Evolutionary conservation across 2,888 invertebrate species (phyloP).

Genomic region (Ashinkailepas kermadecensis): DNA sequence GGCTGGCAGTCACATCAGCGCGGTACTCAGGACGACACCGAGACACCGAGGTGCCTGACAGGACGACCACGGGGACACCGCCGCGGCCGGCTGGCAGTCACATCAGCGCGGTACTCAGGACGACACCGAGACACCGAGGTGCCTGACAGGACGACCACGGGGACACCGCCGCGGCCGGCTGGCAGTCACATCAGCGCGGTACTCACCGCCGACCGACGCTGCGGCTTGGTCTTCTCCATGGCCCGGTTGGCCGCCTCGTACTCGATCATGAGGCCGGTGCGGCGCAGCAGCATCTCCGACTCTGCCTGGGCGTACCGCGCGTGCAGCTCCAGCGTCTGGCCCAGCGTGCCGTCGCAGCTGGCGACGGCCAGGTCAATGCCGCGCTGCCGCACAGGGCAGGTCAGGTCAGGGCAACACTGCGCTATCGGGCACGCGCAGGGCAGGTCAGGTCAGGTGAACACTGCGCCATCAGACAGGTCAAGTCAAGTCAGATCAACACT

Average conservation of each 20-base stretch:
- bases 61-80: too few species aligned
- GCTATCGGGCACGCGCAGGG: too few species aligned
- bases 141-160: too few species aligned
- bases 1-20: too few species aligned
- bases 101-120: too few species aligned
- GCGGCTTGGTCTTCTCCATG: conserved; percentile 3
- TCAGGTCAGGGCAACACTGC: not conserved
- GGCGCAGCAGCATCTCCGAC: conserved; percentile 36
- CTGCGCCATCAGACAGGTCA: not conserved
- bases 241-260: conserved; percentile 15
- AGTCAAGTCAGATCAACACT: not conserved
- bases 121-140: too few species aligned
- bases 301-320: conserved; percentile 38
- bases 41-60: too few species aligned
- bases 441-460: not conserved
- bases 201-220: conserved; percentile 3
- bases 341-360: conserved; percentile 37
- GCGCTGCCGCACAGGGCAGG: not conserved
- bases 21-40: too few species aligned
- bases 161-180: too few species aligned
- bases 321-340: conserved; percentile 41
- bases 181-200: not conserved
- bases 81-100: too few species aligned
- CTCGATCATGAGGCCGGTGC: conserved; percentile 37
- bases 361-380: not conserved